phyloP scores from a whole-genome alignment of 2,113 vertebrate genomes.

The Columbina picui region DNA sequence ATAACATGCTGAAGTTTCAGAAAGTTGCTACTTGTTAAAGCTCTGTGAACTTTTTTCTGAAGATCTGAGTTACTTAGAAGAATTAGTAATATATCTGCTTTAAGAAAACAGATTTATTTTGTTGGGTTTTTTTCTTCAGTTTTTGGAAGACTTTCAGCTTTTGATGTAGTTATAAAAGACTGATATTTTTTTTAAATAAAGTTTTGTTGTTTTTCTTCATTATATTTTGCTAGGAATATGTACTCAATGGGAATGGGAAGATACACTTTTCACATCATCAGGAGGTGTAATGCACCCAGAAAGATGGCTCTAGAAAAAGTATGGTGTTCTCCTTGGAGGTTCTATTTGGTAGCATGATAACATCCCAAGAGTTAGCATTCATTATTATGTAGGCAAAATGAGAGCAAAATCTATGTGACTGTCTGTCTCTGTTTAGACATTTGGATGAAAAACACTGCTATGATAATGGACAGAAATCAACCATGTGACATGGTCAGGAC shows the following conservation, averaged over 20 bases:
- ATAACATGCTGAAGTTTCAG: conserved; percentile 45
- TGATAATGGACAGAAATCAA: not conserved
- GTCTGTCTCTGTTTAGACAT: not conserved
- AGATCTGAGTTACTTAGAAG: not conserved
- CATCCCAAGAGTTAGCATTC: not conserved
- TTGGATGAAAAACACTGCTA: not conserved
- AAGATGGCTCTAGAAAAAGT: not conserved
- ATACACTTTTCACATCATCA: not conserved
- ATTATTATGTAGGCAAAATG: not conserved
- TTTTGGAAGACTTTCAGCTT: not conserved
- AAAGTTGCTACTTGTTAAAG: not conserved
- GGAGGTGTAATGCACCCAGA: not conserved
- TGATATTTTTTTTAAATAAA: not conserved
- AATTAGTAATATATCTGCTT: not conserved
- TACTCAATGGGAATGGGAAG: not conserved
- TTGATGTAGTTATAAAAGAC: not conserved
- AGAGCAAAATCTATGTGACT: not conserved
- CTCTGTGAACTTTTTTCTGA: not conserved
- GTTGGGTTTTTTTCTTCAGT: not conserved
- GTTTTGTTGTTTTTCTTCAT: not conserved
- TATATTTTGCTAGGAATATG: not conserved
- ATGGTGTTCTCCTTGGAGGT: not conserved
- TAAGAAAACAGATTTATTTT: not conserved
- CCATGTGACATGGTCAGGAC: too few species aligned
- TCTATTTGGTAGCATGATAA: not conserved